Evolutionary conservation across 2,113 vertebrate species (phyloP).

Genomic region (Antigone vipio): DNA sequence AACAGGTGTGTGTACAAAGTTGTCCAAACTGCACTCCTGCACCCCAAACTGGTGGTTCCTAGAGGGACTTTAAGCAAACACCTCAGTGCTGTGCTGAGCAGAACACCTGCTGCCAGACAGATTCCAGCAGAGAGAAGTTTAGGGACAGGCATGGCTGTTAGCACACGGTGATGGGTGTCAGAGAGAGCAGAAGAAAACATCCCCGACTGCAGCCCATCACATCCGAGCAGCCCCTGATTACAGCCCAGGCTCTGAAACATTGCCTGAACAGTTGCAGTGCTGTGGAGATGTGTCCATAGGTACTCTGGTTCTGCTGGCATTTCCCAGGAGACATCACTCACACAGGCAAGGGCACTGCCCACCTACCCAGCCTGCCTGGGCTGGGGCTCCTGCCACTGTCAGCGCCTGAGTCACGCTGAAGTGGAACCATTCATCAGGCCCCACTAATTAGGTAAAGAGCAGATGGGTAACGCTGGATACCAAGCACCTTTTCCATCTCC

Average conservation of each 20-base stretch:
- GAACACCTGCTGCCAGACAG: not conserved
- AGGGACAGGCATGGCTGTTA: not conserved
- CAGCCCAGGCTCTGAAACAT: not conserved
- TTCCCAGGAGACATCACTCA: not conserved
- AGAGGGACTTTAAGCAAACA: not conserved
- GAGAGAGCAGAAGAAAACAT: not conserved
- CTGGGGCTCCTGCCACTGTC: not conserved
- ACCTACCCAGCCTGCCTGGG: not conserved
- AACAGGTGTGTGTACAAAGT: accelerated
- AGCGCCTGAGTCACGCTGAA: not conserved
- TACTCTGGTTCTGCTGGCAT: accelerated
- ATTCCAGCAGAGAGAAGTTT: not conserved
- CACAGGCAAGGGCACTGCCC: not conserved
- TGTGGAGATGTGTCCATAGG: not conserved
- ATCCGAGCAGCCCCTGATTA: not conserved
- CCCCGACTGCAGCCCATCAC: not conserved
- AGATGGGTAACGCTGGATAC: slow-evolving; percentile 28
- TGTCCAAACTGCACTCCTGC: not conserved
- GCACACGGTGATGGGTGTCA: not conserved
- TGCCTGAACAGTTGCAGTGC: not conserved
- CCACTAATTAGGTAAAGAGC: slow-evolving; percentile 43
- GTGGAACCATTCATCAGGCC: slow-evolving; percentile 13
- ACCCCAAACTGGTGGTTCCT: not conserved
- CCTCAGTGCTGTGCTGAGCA: not conserved
- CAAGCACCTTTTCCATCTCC: slow-evolving; percentile 43